phyloP scores from a whole-genome alignment of 2,113 vertebrate genomes.

The Hippocampus abdominalis region DNA sequence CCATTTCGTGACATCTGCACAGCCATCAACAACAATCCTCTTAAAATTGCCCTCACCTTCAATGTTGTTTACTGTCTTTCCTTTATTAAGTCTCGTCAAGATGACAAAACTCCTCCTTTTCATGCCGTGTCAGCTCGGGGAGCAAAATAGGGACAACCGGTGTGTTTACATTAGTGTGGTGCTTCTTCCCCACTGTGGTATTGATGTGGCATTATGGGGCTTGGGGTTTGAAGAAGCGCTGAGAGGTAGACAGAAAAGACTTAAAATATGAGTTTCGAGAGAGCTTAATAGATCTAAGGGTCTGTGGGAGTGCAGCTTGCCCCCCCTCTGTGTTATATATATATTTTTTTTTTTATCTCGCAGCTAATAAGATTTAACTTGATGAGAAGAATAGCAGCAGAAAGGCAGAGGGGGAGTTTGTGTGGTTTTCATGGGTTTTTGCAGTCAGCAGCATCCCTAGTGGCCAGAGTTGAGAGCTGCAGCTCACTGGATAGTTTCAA shows the following conservation, averaged over 20 bases:
- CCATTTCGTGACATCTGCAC: conserved; percentile 73
- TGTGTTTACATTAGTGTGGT: conserved; percentile 76
- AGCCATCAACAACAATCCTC: conserved; percentile 58
- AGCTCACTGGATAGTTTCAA: conserved; percentile 30
- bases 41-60: conserved; percentile 27
- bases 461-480: conserved; percentile 31
- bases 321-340: conserved; percentile 36
- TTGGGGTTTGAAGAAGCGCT: conserved; percentile 55
- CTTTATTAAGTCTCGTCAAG: conserved; percentile 58
- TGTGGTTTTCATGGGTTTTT: conserved; percentile 8
- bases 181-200: conserved; percentile 80
- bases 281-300: conserved; percentile 55
- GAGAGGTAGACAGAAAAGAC: conserved; percentile 10
- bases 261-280: conserved; percentile 52
- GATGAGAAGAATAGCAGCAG: conserved; percentile 39
- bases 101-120: conserved; percentile 72
- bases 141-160: conserved; percentile 61
- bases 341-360: conserved; percentile 13
- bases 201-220: conserved; percentile 74
- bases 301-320: conserved; percentile 36
- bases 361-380: conserved; percentile 36
- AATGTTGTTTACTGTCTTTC: conserved; percentile 11
- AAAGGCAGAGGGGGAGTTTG: conserved; percentile 12
- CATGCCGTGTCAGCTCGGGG: conserved; percentile 60
- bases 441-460: conserved; percentile 56